A percentile compares a stretch with the other conserved stretches of the same genome.
Evolutionary conservation across 2,113 vertebrate genomes (phyloP).

Genomic region (Gambusia holbrooki): DNA sequence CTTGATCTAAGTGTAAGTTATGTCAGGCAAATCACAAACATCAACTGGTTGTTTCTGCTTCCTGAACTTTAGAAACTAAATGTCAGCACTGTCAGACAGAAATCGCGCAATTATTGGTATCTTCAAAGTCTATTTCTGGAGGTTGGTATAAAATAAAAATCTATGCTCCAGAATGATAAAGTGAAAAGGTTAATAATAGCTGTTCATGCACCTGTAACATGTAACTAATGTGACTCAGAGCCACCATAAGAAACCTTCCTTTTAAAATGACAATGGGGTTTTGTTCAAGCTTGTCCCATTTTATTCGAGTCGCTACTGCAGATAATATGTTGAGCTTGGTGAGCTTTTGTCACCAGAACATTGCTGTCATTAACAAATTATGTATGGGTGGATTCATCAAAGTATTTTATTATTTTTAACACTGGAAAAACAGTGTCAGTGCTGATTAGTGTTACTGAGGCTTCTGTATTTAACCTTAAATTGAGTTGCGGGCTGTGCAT

Average conservation of each 20-base stretch:
- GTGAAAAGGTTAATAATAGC: conserved; percentile 12
- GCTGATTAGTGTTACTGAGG: conserved; percentile 9
- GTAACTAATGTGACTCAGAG: conserved; percentile 23
- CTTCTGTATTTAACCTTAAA: conserved; percentile 18
- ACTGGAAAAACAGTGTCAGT: neutral
- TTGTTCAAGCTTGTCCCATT: conserved; percentile 2
- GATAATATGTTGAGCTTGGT: conserved; percentile 4
- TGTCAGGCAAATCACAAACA: conserved; percentile 27
- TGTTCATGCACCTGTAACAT: conserved; percentile 7
- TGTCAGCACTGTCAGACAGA: neutral
- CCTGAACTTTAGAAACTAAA: conserved; percentile 46
- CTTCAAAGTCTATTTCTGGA: conserved; percentile 15
- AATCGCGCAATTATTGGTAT: neutral
- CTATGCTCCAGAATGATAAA: conserved; percentile 25
- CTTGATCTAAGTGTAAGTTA: conserved; percentile 41
- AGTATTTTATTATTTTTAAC: neutral
- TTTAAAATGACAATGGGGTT: conserved; percentile 13
- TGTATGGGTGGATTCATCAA: neutral
- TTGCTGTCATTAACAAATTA: conserved; percentile 2
- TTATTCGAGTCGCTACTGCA: neutral
- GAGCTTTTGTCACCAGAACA: conserved; percentile 5
- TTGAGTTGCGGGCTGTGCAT: conserved; percentile 8
- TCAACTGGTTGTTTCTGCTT: conserved; percentile 44
- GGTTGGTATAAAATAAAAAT: neutral
- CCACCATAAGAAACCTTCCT: neutral